Evolutionary conservation across 2,888 invertebrate species (phyloP).

Genomic region (Podotricha telesiphe): DNA sequence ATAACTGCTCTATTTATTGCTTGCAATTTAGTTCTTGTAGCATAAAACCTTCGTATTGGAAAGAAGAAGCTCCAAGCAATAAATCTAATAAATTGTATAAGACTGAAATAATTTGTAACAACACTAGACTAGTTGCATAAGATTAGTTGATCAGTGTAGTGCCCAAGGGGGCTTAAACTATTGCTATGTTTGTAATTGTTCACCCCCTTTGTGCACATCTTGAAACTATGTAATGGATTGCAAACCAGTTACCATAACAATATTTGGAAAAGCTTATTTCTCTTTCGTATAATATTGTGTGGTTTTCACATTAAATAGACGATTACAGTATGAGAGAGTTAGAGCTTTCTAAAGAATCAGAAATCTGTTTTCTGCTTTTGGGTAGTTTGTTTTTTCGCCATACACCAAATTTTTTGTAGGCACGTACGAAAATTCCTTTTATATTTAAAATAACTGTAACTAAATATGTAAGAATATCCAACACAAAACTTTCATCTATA

Average conservation of each 20-base stretch:
- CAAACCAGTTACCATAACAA: background rate
- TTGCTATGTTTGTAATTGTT: constrained; percentile 1
- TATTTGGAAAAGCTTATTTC: background rate
- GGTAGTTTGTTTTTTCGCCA: no score
- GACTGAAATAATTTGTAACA: background rate
- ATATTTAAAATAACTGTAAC: background rate
- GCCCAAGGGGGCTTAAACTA: constrained; percentile 9
- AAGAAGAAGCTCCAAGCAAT: background rate
- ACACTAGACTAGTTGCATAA: constrained; percentile 5
- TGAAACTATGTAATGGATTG: background rate
- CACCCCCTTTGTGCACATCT: constrained; percentile 1
- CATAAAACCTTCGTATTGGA: background rate
- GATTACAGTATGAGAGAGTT: no score
- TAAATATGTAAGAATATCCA: background rate
- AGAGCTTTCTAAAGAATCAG: no score
- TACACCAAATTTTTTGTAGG: no score
- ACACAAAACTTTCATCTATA: constrained; percentile 9
- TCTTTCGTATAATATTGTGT: background rate
- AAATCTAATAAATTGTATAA: background rate
- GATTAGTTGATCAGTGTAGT: background rate
- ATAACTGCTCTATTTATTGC: no score
- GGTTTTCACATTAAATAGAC: no score
- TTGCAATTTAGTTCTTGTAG: background rate
- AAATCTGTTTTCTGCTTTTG: no score
- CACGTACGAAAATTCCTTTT: background rate